A percentile compares a stretch with the other conserved stretches of the same genome.
Conservation (phyloP, 1,140 invertebrate genomes). For the Bradynema listronoti region DNA sequence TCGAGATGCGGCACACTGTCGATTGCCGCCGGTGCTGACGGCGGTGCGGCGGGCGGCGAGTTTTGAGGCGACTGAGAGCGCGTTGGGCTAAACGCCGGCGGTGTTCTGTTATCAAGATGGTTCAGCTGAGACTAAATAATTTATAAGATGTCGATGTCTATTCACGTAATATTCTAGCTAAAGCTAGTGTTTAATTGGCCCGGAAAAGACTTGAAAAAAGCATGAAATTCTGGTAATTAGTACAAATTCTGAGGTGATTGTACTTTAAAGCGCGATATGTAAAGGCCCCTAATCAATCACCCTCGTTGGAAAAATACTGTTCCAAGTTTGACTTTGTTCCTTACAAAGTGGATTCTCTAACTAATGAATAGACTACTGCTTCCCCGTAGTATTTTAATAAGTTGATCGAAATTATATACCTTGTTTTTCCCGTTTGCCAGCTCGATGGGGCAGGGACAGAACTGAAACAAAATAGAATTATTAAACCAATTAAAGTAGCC, state of each 20-base stretch:
- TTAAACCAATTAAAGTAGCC: neutral
- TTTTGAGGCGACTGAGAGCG: neutral
- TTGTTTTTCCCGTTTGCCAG: conserved; percentile 11
- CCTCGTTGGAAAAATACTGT: neutral
- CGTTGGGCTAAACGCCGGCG: no score
- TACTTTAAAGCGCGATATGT: neutral
- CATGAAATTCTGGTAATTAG: neutral
- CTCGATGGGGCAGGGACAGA: conserved; percentile 35
- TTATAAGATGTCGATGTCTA: no score
- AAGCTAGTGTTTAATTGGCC: no score
- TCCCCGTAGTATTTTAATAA: neutral
- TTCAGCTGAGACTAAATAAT: no score
- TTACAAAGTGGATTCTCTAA: neutral
- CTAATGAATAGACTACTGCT: no score
- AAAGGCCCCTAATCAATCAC: neutral
- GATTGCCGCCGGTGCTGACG: neutral
- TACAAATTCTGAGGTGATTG: neutral
- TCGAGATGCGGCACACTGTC: neutral
- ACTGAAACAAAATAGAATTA: conserved; percentile 5
- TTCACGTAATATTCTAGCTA: no score
- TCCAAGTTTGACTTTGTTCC: conserved; percentile 8
- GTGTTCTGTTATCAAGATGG: no score
- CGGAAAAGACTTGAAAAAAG: no score
- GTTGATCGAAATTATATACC: neutral
- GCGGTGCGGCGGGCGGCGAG: neutral